Conservation (phyloP, 2,113 vertebrate species). For the Morone saxatilis region DNA sequence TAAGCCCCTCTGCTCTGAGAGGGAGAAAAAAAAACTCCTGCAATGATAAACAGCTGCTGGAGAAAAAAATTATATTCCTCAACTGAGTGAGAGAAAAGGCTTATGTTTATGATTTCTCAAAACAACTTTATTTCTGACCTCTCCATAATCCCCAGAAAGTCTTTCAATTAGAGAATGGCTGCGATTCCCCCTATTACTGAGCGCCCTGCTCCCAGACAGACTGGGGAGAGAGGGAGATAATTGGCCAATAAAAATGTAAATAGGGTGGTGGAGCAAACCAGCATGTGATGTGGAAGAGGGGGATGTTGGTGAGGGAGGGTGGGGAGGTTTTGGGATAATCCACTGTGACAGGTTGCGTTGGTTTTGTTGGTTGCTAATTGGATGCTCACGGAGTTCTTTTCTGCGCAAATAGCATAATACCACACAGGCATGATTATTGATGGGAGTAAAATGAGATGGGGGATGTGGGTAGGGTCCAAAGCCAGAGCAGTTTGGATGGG, state of each 20-base stretch:
- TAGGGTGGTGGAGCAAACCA: constrained; percentile 75
- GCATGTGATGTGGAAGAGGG: constrained; percentile 60
- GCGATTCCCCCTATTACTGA: constrained; percentile 69
- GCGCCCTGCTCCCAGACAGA: constrained; percentile 68
- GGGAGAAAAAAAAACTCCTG: constrained; percentile 9
- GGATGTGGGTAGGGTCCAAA: not conserved
- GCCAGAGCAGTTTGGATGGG: not conserved
- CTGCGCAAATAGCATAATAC: constrained; percentile 60
- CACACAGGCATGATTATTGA: constrained; percentile 56
- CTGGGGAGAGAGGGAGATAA: constrained; percentile 80
- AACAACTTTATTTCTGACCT: constrained; percentile 82
- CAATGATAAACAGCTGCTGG: constrained; percentile 74
- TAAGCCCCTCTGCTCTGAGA: constrained; percentile 55
- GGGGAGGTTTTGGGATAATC: constrained; percentile 75
- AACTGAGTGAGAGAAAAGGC: constrained; percentile 68
- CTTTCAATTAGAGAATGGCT: constrained; percentile 80
- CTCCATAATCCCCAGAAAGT: constrained; percentile 80
- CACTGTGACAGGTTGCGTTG: constrained; percentile 81
- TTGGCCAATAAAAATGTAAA: constrained; percentile 87
- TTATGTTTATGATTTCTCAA: constrained; percentile 78
- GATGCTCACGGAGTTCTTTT: constrained; percentile 66
- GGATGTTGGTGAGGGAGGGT: not conserved
- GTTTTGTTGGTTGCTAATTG: constrained; percentile 81
- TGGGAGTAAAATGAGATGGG: constrained; percentile 39
- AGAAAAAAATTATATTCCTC: constrained; percentile 65